Percentiles rank a stretch among this genome's conserved stretches.
These are phyloP conservation scores for Trachelus tabidus DNA, from an alignment of 2,888 invertebrate genomes.

Conservation along the genomic window DNA sequence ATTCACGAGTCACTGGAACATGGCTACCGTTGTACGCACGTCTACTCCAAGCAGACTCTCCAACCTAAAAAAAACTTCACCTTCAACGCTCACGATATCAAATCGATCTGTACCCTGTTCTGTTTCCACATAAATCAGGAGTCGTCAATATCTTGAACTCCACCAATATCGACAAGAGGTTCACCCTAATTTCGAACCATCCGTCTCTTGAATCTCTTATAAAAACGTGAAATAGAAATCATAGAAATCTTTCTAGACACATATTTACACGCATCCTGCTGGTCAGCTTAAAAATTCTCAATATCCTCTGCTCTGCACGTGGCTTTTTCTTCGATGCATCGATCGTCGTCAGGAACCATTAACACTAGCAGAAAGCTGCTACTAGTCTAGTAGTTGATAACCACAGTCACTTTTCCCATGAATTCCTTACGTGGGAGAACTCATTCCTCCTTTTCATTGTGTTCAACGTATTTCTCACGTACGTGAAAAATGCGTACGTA, in stretches of 20 bases:
- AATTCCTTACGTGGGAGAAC: background rate
- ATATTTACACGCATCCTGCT: background rate
- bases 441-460: background rate
- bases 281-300: background rate
- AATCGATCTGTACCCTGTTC: background rate
- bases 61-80: background rate
- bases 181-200: background rate
- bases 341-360: background rate
- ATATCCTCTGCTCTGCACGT: background rate
- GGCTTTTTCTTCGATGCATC: background rate
- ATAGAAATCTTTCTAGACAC: background rate
- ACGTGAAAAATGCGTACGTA: background rate
- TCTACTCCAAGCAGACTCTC: background rate
- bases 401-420: no score
- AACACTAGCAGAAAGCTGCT: background rate
- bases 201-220: background rate
- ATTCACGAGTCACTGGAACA: background rate
- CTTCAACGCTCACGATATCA: background rate
- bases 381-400: no score
- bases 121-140: background rate
- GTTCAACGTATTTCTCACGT: background rate
- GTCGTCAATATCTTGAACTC: constrained; percentile 13
- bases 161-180: constrained; percentile 17
- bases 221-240: background rate
- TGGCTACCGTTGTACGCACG: background rate